Base-by-base conservation (phyloP, 2,888 invertebrate species). In the Dicyrtomina minuta region DNA sequence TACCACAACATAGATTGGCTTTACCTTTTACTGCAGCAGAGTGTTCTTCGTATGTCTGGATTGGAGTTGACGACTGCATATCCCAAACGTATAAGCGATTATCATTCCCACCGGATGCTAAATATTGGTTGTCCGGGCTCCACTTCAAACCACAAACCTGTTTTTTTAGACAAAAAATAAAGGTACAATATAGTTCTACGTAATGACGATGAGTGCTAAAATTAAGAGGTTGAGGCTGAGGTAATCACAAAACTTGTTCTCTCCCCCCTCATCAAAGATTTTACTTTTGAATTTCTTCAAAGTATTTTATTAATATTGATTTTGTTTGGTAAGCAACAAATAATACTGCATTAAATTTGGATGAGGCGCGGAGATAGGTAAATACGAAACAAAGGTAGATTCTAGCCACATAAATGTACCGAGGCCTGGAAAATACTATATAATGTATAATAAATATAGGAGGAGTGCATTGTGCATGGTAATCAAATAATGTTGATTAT, bases 101-200 rank as follows among this genome's bases (percentile, higher is more conserved):
- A 83, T 99, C 99, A 82, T 99, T 99, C 66, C 98, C 99, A 41
- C 99, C 99, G 46, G 96, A 96, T 0, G 99, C 99, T 68, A 99
- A 84, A 81, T 93, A 94, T 83, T 96, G 94, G 78, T 94, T 94
- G 82, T 99, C 98, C 1, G 96, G 95, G 1, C 97, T 97, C 97
- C 97, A 98, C 82, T 97, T 97, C 60, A 99, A 84, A 0, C 98
- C 98, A 83, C 98, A 98, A 67, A 87, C 86, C 85, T 85, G 53
- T 51, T 39, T 44, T 41, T 22, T 39, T 13, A 15, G n/a, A 62
- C 33, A 41, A 27, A 65, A 51, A 26, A 27, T 56, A 56, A 24
- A 56, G 26, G 27, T 46, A 61, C 61, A 61, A 46, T 61, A 61
- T 61, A 46, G 61, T 61, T 1, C 60, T 60, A 22, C 3, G 46